Conservation (phyloP, 2,888 invertebrate species). For the Drosophila gaucha region DNA sequence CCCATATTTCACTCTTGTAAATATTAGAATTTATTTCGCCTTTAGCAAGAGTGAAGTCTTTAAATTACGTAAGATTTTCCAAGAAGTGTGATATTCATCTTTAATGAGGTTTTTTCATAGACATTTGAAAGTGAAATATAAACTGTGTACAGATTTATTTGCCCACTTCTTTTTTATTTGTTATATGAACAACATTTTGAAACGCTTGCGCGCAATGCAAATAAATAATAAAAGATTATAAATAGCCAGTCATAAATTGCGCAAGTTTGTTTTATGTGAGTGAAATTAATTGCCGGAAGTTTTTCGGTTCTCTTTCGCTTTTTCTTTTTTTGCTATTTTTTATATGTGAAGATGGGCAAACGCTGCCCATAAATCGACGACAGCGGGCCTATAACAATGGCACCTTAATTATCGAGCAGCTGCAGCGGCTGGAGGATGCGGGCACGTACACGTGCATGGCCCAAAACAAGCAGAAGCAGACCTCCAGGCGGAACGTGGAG, state of each 20-base stretch:
- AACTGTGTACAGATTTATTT: not conserved
- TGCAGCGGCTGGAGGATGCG: conserved; percentile 93
- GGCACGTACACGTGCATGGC: conserved; percentile 96
- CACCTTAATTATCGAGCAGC: conserved; percentile 93
- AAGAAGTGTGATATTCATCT: too few species aligned
- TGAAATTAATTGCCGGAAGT: conserved; percentile 71
- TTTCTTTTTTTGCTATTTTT: not conserved
- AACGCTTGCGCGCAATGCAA: conserved; percentile 3
- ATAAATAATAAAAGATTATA: conserved; percentile 20
- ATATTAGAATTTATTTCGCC: too few species aligned
- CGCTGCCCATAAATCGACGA: conserved; percentile 93
- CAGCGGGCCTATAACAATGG: conserved; percentile 95
- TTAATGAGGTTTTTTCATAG: not conserved
- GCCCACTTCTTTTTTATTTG: not conserved
- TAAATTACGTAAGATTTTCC: too few species aligned
- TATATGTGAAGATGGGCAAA: conserved; percentile 89
- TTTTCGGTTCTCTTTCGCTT: conserved; percentile 6
- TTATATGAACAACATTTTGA: not conserved
- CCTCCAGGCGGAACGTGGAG: conserved; percentile 90
- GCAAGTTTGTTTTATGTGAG: conserved; percentile 60
- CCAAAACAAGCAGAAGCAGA: conserved; percentile 92
- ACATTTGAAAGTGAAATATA: not conserved
- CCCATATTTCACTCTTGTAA: too few species aligned
- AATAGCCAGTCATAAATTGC: conserved; percentile 56
- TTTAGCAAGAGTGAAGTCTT: too few species aligned